These are phyloP conservation scores for Sminthurides bifidus DNA, from an alignment of 1,140 invertebrate genomes.

Conservation along the genomic window DNA sequence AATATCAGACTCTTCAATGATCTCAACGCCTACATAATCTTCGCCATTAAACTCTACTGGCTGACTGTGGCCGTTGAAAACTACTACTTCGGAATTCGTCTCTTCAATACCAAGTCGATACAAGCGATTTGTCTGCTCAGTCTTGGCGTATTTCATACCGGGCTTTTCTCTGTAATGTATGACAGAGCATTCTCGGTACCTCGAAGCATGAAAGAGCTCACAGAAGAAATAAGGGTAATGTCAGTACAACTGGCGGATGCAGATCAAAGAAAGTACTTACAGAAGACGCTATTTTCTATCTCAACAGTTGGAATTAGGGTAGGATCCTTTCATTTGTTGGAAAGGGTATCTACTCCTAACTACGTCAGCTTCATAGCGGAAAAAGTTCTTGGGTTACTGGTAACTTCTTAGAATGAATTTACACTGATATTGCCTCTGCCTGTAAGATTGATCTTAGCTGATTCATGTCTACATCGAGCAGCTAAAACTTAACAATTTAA, in stretches of 20 bases:
- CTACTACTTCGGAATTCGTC: background rate
- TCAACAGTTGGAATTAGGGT: background rate
- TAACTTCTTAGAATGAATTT: no score
- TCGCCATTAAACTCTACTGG: background rate
- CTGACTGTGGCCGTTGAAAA: background rate
- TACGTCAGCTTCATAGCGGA: background rate
- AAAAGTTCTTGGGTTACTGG: background rate
- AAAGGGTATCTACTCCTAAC: background rate
- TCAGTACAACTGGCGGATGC: background rate
- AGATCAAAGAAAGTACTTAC: background rate
- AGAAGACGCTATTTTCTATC: background rate
- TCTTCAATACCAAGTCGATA: background rate
- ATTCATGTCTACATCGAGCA: no score
- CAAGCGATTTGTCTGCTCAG: background rate
- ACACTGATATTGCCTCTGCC: no score
- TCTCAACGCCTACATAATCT: background rate
- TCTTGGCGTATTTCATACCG: background rate
- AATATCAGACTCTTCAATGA: slow-evolving; percentile 1
- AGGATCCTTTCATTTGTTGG: background rate
- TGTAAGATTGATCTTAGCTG: no score
- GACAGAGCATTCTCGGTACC: slow-evolving; percentile 1
- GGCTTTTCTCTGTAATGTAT: background rate
- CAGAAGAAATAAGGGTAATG: background rate
- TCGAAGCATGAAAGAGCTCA: background rate
- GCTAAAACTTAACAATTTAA: no score